phyloP scores from a whole-genome alignment of 2,888 invertebrate genomes.

The Cosmia pyralina region DNA sequence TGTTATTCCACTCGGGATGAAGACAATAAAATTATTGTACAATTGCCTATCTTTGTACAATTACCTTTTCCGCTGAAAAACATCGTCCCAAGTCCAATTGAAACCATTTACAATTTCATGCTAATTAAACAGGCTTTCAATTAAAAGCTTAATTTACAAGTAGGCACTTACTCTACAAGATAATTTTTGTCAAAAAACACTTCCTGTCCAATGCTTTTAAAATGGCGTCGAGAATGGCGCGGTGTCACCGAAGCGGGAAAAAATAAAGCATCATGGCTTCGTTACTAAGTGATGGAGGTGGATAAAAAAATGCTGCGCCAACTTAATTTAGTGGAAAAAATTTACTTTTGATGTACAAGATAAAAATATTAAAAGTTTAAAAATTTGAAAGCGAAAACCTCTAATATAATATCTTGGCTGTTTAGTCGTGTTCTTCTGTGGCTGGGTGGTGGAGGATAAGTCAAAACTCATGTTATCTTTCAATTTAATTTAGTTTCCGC shows the following conservation, averaged over 20 bases:
- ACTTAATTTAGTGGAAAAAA: conserved; percentile 63
- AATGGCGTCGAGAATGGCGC: conserved; percentile 66
- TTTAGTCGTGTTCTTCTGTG: conserved; percentile 12
- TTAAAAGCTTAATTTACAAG: conserved; percentile 52
- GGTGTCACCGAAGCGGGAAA: conserved; percentile 58
- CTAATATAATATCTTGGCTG: conserved; percentile 10
- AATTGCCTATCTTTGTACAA: conserved; percentile 7
- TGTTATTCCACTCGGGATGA: conserved; percentile 8
- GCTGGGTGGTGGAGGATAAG: not conserved
- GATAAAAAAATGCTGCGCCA: conserved; percentile 59
- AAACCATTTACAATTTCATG: conserved; percentile 44
- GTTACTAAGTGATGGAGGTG: conserved; percentile 50
- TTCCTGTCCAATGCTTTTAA: conserved; percentile 68
- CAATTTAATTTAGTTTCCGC: conserved; percentile 22
- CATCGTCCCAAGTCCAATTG: conserved; percentile 5
- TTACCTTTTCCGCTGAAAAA: conserved; percentile 32
- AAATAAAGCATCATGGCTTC: conserved; percentile 55
- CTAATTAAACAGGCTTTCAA: conserved; percentile 46
- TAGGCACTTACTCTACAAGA: conserved; percentile 59
- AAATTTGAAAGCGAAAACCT: conserved; percentile 32
- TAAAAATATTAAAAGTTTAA: conserved; percentile 44
- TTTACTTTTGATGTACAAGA: conserved; percentile 58
- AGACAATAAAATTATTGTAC: conserved; percentile 16
- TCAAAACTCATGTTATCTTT: conserved; percentile 8
- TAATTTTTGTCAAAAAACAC: conserved; percentile 70